A percentile compares a stretch with the other conserved stretches of the same genome.
phyloP scores from a whole-genome alignment of 2,113 vertebrate genomes.

The Mirza zaza region DNA sequence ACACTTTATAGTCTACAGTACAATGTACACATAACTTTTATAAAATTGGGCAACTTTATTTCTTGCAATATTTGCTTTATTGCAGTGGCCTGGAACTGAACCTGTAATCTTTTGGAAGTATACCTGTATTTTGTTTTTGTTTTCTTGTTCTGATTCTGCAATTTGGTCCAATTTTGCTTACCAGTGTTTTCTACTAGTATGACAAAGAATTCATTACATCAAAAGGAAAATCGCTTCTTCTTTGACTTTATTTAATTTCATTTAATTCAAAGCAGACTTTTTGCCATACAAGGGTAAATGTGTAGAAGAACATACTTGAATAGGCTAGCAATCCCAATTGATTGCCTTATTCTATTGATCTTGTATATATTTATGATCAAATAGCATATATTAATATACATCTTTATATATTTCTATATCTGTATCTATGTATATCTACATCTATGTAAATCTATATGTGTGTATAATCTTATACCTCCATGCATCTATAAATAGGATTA shows the following conservation, averaged over 20 bases:
- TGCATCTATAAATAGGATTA: background rate
- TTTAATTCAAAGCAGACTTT: background rate
- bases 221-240: background rate
- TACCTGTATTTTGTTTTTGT: background rate
- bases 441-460: background rate
- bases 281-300: background rate
- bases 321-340: background rate
- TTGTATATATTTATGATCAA: background rate
- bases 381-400: background rate
- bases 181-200: background rate
- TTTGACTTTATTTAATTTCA: slow-evolving; percentile 28
- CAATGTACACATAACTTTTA: background rate
- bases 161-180: background rate
- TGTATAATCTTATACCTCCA: background rate
- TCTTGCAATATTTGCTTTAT: background rate
- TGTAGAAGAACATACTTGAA: background rate
- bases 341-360: background rate
- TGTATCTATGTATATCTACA: background rate
- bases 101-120: background rate
- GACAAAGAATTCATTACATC: background rate
- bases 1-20: background rate
- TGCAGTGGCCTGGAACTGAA: background rate
- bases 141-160: slow-evolving; percentile 15
- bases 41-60: background rate
- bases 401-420: background rate